These are phyloP conservation scores for Stictonetta naevosa DNA, from an alignment of 2,113 vertebrate species.

Conservation along the genomic window DNA sequence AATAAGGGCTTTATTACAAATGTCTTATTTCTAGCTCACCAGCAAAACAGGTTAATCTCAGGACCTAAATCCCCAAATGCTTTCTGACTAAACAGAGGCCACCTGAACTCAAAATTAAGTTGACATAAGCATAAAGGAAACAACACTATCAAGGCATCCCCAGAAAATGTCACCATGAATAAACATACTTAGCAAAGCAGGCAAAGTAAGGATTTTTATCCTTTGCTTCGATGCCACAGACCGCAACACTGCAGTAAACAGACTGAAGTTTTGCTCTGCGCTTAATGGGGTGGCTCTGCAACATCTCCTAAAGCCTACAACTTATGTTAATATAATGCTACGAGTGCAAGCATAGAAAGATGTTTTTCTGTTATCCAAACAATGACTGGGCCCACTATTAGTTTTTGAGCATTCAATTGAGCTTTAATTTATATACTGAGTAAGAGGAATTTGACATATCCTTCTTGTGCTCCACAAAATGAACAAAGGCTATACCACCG, in stretches of 20 bases:
- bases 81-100: neutral
- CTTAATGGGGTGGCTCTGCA: neutral
- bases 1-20: neutral
- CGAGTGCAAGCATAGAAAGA: neutral
- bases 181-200: neutral
- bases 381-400: neutral
- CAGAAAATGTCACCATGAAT: neutral
- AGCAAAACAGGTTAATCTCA: neutral
- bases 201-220: neutral
- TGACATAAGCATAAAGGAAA: neutral
- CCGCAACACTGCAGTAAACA: neutral
- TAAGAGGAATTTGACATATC: neutral
- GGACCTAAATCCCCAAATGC: neutral
- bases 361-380: neutral
- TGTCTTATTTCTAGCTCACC: neutral
- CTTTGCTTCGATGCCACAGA: neutral
- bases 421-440: neutral
- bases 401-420: neutral
- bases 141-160: neutral
- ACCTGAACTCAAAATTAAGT: neutral
- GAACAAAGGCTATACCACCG: neutral
- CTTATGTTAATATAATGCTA: neutral
- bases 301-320: neutral
- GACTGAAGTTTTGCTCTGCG: neutral
- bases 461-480: neutral